Evolutionary conservation across 2,797 vertebrate genomes (phyloP), one percentile per base, ranked within the genome.

Genomic region (Salmo trutta): DNA sequence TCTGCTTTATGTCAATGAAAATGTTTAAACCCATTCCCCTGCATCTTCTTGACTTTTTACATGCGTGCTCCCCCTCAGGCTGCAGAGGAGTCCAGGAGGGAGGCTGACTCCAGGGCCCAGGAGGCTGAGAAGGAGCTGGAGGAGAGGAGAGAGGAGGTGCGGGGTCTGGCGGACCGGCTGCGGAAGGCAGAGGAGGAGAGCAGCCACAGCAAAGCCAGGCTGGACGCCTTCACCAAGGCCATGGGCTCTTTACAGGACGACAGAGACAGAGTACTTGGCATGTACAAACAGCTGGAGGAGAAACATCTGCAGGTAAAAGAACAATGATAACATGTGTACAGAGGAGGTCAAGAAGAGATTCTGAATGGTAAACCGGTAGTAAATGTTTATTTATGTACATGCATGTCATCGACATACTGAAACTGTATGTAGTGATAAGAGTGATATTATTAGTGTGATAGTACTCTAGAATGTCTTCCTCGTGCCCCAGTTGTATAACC

Each of bases 181-280:
- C 91, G 90, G 68, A 86, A 89, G 33, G 84, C 91, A 7, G 92
- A 91, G 69, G 97, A 96, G 70, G 96, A 97, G 78, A 92, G 91
- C 83, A 91, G 85, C 75, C 94, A 91, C 80, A 93, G 94, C 62
- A 96, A 95, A 85, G 86, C 95, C 75, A 94, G 92, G 54, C 91
- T 99, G 82, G 95, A 96, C 79, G 95, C 97, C 16, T 98, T 99
- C 73, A 94, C 93, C 29, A 98, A 96, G 77, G 97, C 97, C 77
- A 99, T 99, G 97, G 95, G 95, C n/a, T 99, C 98, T 6, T 82
- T 99, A 84, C 98, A 99, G 88, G 94, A 98, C 0, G 98, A 99
- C 85, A 83, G 98, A 75, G 98, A 99, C 85, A 79, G 94, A 29
- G 89, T 99, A 54, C 88, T 99, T 29, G 89, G 86, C 79, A 94